Conservation (phyloP, 2,888 invertebrate genomes). For the Pseudanteris insignis region DNA sequence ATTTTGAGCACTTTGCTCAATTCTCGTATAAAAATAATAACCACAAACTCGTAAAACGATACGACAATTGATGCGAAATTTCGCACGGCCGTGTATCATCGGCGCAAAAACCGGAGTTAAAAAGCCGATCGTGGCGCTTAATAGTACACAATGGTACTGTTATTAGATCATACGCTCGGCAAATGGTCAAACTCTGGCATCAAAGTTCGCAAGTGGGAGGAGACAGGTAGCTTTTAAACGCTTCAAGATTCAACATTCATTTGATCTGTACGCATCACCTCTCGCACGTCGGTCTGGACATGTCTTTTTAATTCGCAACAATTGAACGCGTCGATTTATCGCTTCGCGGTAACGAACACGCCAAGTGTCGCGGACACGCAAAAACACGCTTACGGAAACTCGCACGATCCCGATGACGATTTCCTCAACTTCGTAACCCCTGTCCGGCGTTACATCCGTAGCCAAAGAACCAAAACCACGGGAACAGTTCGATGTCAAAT, state of each 20-base stretch:
- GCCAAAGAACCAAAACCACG: slow-evolving; percentile 8
- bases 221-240: slow-evolving; percentile 46
- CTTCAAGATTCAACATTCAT: slow-evolving; percentile 45
- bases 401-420: slow-evolving; percentile 23
- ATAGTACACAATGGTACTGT: slow-evolving; percentile 27
- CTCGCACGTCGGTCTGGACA: slow-evolving; percentile 41
- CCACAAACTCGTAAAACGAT: no score
- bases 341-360: slow-evolving; percentile 19
- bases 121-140: slow-evolving; percentile 15
- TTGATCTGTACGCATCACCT: slow-evolving; percentile 45
- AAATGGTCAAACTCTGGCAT: slow-evolving; percentile 44
- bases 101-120: background rate
- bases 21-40: no score
- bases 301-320: slow-evolving; percentile 38
- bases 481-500: slow-evolving; percentile 25
- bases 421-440: no score
- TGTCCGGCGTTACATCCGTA: no score
- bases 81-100: slow-evolving; percentile 5
- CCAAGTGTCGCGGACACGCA: slow-evolving; percentile 28
- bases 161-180: slow-evolving; percentile 36
- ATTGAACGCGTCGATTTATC: slow-evolving; percentile 32
- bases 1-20: no score
- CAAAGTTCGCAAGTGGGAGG: slow-evolving; percentile 45
- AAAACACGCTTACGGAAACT: slow-evolving; percentile 19
- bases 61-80: no score